Percentiles rank a stretch among this genome's conserved stretches.
Evolutionary conservation across 2,888 invertebrate species (phyloP).

Genomic region (Amorpha juglandis): DNA sequence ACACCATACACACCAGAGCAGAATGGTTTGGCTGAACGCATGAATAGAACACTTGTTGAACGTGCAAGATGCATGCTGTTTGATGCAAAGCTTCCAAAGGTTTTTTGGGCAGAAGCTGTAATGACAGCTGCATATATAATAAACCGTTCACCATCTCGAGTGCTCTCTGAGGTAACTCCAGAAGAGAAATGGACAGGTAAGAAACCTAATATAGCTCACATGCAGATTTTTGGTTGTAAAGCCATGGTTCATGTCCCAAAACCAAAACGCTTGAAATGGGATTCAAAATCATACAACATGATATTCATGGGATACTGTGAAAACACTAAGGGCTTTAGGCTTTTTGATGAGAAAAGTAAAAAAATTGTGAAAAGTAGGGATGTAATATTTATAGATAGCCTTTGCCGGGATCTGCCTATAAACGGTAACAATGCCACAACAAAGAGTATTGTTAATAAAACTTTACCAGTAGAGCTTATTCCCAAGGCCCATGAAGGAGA

Average conservation of each 20-base stretch:
- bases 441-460: neutral
- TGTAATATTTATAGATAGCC: neutral
- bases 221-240: neutral
- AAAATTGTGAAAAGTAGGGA: neutral
- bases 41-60: neutral
- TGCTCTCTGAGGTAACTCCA: neutral
- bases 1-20: neutral
- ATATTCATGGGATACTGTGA: neutral
- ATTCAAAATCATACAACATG: neutral
- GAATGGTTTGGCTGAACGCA: neutral
- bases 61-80: neutral
- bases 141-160: neutral
- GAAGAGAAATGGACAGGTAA: constrained; percentile 1
- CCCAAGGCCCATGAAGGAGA: too few relatives aligned
- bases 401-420: neutral
- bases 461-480: neutral
- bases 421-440: neutral
- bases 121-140: neutral
- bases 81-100: neutral
- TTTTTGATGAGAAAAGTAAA: neutral
- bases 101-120: neutral
- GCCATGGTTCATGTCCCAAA: neutral
- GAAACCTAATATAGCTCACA: neutral
- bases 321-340: neutral
- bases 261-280: neutral